phyloP scores from a whole-genome alignment of 2,113 vertebrate genomes.

The Syngnathus floridae region DNA sequence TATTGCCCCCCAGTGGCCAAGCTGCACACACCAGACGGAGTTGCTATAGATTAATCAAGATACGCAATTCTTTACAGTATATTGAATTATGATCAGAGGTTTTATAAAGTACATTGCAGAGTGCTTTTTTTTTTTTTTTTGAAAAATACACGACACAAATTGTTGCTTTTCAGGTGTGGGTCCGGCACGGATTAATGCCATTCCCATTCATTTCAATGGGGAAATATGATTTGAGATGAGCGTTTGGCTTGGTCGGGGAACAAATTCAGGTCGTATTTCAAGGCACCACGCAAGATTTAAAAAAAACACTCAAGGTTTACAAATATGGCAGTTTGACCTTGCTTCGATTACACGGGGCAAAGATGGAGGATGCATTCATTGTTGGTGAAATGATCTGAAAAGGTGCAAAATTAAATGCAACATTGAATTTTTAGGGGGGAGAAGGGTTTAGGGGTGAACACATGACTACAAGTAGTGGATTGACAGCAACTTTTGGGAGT shows the following conservation, averaged over 20 bases:
- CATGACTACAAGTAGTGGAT: neutral
- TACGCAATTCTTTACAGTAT: neutral
- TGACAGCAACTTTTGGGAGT: conserved; percentile 11
- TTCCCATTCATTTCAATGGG: neutral
- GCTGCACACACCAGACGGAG: neutral
- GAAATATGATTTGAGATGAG: neutral
- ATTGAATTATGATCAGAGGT: neutral
- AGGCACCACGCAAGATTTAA: neutral
- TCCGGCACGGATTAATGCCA: neutral
- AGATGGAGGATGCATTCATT: neutral
- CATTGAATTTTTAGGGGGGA: neutral
- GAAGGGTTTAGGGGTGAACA: neutral
- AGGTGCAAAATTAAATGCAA: neutral
- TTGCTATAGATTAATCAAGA: neutral
- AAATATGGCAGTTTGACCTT: neutral
- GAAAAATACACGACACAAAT: neutral
- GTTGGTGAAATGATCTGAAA: neutral
- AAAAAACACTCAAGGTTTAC: conserved; percentile 1
- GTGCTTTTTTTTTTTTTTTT: neutral
- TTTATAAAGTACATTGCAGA: neutral
- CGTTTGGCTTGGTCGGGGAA: neutral
- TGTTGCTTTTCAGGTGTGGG: neutral
- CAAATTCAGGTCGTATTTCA: neutral
- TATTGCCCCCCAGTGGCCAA: neutral
- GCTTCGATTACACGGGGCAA: neutral